Conservation (phyloP, 1,140 invertebrate genomes). For the Lordiphosa clarofinis region DNA sequence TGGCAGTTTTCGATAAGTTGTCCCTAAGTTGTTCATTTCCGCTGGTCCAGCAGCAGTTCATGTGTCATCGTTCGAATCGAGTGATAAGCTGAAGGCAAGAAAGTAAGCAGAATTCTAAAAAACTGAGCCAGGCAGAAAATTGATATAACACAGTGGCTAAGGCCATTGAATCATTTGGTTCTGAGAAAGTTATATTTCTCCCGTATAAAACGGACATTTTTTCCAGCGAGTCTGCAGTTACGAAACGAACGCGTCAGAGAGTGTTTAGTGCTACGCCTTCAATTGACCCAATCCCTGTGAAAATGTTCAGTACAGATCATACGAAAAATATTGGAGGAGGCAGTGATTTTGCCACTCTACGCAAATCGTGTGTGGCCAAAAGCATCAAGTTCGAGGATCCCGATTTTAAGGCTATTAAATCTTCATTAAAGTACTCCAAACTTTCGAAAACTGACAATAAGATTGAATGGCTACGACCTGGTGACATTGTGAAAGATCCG, state of each 20-base stretch:
- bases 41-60: too few relatives aligned
- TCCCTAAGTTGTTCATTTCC: too few relatives aligned
- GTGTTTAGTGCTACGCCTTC: constrained; percentile 24
- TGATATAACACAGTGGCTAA: too few relatives aligned
- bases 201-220: too few relatives aligned
- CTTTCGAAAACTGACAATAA: too few relatives aligned
- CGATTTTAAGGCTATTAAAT: constrained; percentile 89
- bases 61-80: too few relatives aligned
- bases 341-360: constrained; percentile 86
- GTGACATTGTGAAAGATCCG: constrained; percentile 92
- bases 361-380: constrained; percentile 85
- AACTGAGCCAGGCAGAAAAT: too few relatives aligned
- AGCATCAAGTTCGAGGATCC: constrained; percentile 92
- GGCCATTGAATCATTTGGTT: too few relatives aligned
- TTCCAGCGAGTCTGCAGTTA: constrained; percentile 64
- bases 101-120: too few relatives aligned
- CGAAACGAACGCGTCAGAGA: constrained; percentile 23
- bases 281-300: constrained; percentile 21
- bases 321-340: constrained; percentile 80
- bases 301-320: constrained; percentile 70
- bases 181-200: too few relatives aligned
- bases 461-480: constrained; percentile 92
- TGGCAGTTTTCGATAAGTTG: too few relatives aligned
- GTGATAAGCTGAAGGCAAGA: too few relatives aligned
- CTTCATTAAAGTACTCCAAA: constrained; percentile 90